Evolutionary conservation across 1,140 invertebrate species (phyloP).

Genomic region (Heliconius congener): DNA sequence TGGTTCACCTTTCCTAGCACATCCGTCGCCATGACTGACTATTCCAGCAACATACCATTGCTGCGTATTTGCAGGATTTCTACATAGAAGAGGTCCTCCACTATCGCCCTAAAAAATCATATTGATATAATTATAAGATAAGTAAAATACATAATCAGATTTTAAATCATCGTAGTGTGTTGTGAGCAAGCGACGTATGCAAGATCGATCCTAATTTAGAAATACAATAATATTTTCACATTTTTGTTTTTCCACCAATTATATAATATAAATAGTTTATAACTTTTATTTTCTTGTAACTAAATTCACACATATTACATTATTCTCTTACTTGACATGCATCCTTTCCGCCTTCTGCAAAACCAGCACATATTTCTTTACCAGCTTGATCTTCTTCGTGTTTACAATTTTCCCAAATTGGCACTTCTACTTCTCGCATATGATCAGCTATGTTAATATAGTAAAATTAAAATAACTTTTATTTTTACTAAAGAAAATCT

Average conservation of each 20-base stretch:
- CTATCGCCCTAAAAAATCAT: conserved; percentile 84
- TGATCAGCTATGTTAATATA: conserved; percentile 82
- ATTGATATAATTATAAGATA: not conserved
- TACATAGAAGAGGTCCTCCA: conserved; percentile 89
- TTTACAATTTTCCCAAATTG: conserved; percentile 83
- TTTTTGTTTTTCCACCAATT: too few species aligned
- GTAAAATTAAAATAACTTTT: not conserved
- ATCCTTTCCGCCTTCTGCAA: conserved; percentile 87
- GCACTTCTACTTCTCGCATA: conserved; percentile 87
- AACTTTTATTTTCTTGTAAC: too few species aligned
- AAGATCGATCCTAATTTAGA: too few species aligned
- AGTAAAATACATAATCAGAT: not conserved
- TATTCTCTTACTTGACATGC: conserved; percentile 84
- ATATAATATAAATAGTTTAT: too few species aligned
- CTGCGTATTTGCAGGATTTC: conserved; percentile 82
- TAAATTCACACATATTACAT: too few species aligned
- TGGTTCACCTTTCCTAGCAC: conserved; percentile 87
- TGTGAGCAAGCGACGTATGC: too few species aligned
- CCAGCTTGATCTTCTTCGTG: conserved; percentile 83
- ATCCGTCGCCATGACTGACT: conserved; percentile 91
- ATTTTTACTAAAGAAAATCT: too few species aligned
- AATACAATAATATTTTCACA: too few species aligned
- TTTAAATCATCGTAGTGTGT: too few species aligned
- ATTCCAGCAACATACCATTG: conserved; percentile 90
- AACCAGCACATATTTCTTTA: conserved; percentile 89